phyloP scores from a whole-genome alignment of 2,888 invertebrate genomes.

The Amiota communis region DNA sequence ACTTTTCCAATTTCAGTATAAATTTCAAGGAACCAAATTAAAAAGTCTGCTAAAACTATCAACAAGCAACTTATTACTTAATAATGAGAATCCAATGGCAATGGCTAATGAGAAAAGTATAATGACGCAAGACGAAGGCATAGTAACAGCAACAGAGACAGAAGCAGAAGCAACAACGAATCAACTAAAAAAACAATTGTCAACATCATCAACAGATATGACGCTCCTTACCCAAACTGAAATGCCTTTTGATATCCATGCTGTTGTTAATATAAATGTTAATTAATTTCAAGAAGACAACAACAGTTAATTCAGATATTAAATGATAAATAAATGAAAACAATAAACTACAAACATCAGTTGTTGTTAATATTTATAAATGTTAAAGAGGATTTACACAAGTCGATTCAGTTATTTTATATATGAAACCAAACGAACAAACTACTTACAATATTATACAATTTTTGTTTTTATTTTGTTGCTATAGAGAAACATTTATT shows the following conservation, averaged over 20 bases:
- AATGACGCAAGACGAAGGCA: neutral
- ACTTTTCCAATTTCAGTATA: slow-evolving; percentile 57
- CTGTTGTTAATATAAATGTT: slow-evolving; percentile 60
- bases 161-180: slow-evolving; percentile 18
- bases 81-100: neutral
- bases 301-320: neutral
- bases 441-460: neutral
- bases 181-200: neutral
- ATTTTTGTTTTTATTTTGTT: no score
- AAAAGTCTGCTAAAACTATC: slow-evolving; percentile 70
- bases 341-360: neutral
- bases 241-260: slow-evolving; percentile 66
- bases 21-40: slow-evolving; percentile 71
- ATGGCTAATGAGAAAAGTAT: no score
- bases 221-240: slow-evolving; percentile 10
- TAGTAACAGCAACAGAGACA: slow-evolving; percentile 31
- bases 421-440: neutral
- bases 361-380: no score
- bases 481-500: no score
- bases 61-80: slow-evolving; percentile 55
- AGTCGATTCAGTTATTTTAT: neutral
- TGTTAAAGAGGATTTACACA: no score
- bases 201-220: no score
- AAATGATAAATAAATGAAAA: neutral
- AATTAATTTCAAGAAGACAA: neutral